These are phyloP conservation scores for Hypotaenidia philippensis DNA, from an alignment of 2,797 vertebrate species.

Conservation along the genomic window DNA sequence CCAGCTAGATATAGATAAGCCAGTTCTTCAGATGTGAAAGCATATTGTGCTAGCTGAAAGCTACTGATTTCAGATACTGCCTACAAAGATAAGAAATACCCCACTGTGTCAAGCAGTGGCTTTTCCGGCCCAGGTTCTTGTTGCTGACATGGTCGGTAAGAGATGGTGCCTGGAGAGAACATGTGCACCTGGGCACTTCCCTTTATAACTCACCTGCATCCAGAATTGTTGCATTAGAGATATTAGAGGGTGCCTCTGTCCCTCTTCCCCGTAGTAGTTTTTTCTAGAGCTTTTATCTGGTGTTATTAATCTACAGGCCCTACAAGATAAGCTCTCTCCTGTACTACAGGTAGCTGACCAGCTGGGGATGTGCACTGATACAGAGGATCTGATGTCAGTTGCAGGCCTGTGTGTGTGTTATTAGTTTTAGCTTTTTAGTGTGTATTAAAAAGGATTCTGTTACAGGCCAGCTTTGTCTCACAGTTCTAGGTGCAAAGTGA, in stretches of 20 bases:
- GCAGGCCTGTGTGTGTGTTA: not conserved
- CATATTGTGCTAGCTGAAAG: not conserved
- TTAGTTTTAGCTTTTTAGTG: not conserved
- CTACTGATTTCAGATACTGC: constrained; percentile 15
- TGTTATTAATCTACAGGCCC: not conserved
- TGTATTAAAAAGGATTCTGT: not conserved
- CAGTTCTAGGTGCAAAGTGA: not conserved
- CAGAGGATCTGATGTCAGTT: not conserved
- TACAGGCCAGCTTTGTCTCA: not conserved
- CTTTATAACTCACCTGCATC: not conserved
- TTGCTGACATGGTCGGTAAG: not conserved
- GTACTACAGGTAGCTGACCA: not conserved
- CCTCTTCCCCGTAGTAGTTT: not conserved
- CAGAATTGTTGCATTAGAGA: not conserved
- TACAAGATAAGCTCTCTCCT: not conserved
- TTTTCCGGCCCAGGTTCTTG: not conserved
- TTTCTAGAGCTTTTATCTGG: not conserved
- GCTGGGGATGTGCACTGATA: not conserved
- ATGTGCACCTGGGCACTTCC: not conserved
- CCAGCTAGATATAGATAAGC: not conserved
- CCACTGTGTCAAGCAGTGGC: not conserved
- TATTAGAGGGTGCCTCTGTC: not conserved
- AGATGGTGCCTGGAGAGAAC: not conserved
- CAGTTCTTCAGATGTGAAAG: constrained; percentile 4
- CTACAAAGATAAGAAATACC: not conserved